These are phyloP conservation scores for Thaumatotibia leucotreta DNA, from an alignment of 1,140 invertebrate genomes.

Conservation along the genomic window DNA sequence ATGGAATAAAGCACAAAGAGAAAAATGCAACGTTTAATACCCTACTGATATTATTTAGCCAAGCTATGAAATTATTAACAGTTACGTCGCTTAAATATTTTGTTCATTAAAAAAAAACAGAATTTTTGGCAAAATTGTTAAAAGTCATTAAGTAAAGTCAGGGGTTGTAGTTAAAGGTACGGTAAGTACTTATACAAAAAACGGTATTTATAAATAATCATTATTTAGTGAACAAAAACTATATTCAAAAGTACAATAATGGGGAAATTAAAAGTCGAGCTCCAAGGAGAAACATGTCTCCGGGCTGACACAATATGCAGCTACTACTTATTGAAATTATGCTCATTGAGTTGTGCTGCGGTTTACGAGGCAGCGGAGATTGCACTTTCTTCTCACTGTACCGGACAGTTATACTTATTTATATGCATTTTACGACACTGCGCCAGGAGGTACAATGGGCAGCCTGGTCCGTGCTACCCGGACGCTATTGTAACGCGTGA, in stretches of 20 bases:
- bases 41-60: too few relatives aligned
- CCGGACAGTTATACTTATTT: constrained; percentile 69
- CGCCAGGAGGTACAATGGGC: constrained; percentile 35
- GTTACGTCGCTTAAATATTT: too few relatives aligned
- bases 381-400: constrained; percentile 46
- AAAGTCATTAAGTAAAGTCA: too few relatives aligned
- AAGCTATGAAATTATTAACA: too few relatives aligned
- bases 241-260: background rate
- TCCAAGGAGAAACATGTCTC: constrained; percentile 15
- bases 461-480: constrained; percentile 17
- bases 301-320: constrained; percentile 31
- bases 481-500: constrained; percentile 34
- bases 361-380: constrained; percentile 45
- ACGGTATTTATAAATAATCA: too few relatives aligned
- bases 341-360: constrained; percentile 59
- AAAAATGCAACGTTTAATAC: too few relatives aligned
- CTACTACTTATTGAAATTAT: constrained; percentile 43
- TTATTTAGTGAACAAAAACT: background rate
- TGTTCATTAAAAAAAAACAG: too few relatives aligned
- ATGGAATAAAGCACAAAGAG: too few relatives aligned
- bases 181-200: too few relatives aligned
- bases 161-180: too few relatives aligned
- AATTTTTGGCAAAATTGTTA: too few relatives aligned
- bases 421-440: constrained; percentile 53
- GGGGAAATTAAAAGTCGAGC: constrained; percentile 15